Conservation (phyloP, 1,140 invertebrate species). For the Drosophila paulistorum region DNA sequence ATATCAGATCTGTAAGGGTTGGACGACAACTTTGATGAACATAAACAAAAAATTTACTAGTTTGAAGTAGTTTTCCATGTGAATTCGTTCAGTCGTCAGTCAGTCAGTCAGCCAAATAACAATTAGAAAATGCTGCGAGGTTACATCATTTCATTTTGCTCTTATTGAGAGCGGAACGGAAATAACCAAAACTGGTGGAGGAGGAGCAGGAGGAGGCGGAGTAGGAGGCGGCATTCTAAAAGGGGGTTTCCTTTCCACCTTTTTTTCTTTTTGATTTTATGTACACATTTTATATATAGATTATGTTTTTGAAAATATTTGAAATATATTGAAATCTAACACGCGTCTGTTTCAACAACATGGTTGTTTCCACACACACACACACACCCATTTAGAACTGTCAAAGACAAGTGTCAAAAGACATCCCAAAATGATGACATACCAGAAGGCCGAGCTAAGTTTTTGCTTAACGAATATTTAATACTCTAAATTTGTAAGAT, state of each 20-base stretch:
- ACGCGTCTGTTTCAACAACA: constrained; percentile 31
- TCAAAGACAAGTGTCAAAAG: constrained; percentile 61
- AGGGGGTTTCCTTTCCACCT: neutral
- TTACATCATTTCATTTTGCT: constrained; percentile 64
- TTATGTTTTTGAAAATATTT: constrained; percentile 20
- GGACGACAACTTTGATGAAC: constrained; percentile 19
- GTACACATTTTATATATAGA: neutral
- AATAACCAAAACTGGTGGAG: neutral
- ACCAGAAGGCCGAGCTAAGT: neutral
- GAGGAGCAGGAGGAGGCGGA: neutral
- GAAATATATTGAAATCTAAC: constrained; percentile 54
- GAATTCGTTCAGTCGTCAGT: constrained; percentile 32
- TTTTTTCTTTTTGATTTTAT: neutral
- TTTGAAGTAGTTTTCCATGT: constrained; percentile 74
- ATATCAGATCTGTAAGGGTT: constrained; percentile 6
- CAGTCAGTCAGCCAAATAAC: constrained; percentile 14
- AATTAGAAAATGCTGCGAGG: constrained; percentile 61
- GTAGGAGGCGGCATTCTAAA: neutral
- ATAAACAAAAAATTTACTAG: constrained; percentile 61
- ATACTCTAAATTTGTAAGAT: too few species aligned
- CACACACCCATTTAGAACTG: constrained; percentile 75
- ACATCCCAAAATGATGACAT: constrained; percentile 7
- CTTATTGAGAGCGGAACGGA: constrained; percentile 23
- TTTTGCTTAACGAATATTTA: too few species aligned
- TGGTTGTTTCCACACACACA: constrained; percentile 23